Conservation (phyloP, 2,797 vertebrate species). For the Notamacropus eugenii region DNA sequence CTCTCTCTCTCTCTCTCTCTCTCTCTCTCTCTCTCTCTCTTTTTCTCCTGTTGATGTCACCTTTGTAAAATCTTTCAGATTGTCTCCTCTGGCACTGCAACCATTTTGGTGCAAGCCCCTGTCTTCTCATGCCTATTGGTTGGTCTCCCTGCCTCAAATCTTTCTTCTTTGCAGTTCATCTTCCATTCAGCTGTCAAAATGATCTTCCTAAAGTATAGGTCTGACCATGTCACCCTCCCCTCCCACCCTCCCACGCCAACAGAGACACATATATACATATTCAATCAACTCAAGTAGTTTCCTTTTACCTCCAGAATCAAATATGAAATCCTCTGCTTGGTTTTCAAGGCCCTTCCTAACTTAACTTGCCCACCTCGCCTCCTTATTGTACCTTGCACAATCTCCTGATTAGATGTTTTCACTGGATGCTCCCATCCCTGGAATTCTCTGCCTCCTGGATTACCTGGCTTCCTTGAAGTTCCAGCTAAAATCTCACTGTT, state of each 20-base stretch:
- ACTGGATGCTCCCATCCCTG: background rate
- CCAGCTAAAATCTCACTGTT: background rate
- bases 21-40: no score
- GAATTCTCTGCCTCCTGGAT: background rate
- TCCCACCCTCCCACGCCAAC: background rate
- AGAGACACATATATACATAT: background rate
- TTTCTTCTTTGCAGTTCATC: background rate
- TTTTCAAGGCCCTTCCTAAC: background rate
- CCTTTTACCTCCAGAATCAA: background rate
- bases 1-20: no score
- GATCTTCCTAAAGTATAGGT: background rate
- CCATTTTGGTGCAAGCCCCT: background rate
- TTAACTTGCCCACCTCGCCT: background rate
- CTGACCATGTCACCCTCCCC: background rate
- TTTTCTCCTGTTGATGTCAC: no score
- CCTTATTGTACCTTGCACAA: background rate
- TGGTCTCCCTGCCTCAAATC: background rate
- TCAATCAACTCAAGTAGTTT: background rate
- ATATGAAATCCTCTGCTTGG: background rate
- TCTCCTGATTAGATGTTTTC: background rate
- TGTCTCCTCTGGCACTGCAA: background rate
- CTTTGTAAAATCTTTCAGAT: background rate
- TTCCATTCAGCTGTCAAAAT: background rate
- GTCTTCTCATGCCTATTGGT: background rate
- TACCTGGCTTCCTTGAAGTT: background rate